Base-by-base conservation (phyloP, 2,797 vertebrate species). In the Brachyrhaphis roseni region DNA sequence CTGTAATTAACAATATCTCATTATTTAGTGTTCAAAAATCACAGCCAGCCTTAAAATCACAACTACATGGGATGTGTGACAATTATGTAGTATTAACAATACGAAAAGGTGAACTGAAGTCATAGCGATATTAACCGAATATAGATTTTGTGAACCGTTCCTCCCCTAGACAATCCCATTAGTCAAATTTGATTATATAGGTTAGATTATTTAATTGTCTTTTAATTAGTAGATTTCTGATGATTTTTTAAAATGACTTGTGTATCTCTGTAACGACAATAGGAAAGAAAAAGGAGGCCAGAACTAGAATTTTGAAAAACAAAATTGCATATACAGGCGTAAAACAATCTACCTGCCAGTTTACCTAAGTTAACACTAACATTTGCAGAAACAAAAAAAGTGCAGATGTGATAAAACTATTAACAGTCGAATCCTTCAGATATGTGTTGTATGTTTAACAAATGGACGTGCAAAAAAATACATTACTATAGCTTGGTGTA, bases 371-470 rank as follows among this genome's bases (percentile, higher is more conserved):
- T 18, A 70, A 62, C 78, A 34, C 43, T 46, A 59, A 8, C 10
- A 77, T 70, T 81, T 74, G 5, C 16, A 78, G 26, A 83, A 75
- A 31, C 31, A 70, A 16, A 12, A 26, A n/a, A 20, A 3, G 34
- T 45, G 26, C 4, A 76, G 43, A 53, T 73, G 72, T 62, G 55
- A 55, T 39, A 77, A 77, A 53, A 57, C 45, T 26, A 75, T 70
- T 13, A 23, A 57, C 28, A 78, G 45, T 39, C 46, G 26, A 57
- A 86, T 70, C 49, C 72, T 72, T 36, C 74, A 43, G 84, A 74
- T 72, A 82, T 84, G 55, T 53, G 83, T 73, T 31, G 84, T 64
- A 6, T 84, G 80, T 86, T 75, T 39, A 80, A 2, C 26, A 15
- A 45, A 3, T 6, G 26, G 5, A n/a, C 41, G 28, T 45, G 39